Evolutionary conservation across 2,113 vertebrate genomes (phyloP).

Genomic region (Ibidorhyncha struthersii): DNA sequence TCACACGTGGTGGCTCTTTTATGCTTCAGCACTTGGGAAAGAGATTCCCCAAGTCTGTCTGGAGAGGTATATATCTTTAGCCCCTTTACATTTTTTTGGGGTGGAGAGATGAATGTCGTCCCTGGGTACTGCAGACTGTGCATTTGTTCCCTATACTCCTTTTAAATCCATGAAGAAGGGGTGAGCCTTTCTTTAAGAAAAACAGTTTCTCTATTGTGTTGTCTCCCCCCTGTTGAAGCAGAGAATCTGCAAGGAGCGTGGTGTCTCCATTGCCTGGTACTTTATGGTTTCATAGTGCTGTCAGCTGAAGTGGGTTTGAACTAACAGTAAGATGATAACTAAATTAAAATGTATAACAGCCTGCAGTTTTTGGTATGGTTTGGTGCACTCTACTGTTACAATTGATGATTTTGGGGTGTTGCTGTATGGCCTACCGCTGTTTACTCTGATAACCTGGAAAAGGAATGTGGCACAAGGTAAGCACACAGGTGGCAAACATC

Average conservation of each 20-base stretch:
- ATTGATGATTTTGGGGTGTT: neutral
- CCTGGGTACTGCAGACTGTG: neutral
- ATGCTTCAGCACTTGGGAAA: neutral
- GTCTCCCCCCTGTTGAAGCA: accelerated
- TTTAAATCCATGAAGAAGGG: neutral
- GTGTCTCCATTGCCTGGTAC: neutral
- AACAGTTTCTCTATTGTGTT: neutral
- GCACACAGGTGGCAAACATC: neutral
- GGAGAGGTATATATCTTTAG: neutral
- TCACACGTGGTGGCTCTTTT: neutral
- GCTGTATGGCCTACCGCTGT: accelerated
- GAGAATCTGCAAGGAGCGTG: neutral
- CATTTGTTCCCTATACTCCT: neutral
- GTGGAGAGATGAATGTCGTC: neutral
- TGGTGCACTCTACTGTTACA: neutral
- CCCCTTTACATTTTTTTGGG: neutral
- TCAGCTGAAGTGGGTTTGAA: neutral
- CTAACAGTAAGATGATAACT: neutral
- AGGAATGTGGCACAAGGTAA: neutral
- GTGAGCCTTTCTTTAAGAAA: neutral
- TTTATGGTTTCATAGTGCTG: neutral
- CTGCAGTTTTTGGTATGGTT: neutral
- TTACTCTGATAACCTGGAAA: neutral
- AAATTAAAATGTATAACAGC: no score
- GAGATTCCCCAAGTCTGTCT: no score